Conservation (phyloP, 2,888 invertebrate genomes). For the Lithophane semibrunnea region DNA sequence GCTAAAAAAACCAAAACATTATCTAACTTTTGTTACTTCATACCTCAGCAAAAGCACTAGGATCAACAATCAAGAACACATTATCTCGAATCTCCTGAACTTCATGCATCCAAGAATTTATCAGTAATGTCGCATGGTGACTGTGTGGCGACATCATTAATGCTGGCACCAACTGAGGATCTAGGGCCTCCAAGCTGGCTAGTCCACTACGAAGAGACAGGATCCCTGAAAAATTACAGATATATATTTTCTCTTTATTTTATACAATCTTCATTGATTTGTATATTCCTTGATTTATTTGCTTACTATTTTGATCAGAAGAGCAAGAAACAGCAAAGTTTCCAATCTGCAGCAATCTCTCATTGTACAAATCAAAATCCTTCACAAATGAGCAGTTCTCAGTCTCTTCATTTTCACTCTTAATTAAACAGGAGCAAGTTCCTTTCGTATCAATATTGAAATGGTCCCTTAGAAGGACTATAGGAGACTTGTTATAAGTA, state of each 20-base stretch:
- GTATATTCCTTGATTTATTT: slow-evolving; percentile 11
- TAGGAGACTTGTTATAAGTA: slow-evolving; percentile 76
- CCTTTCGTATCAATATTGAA: slow-evolving; percentile 68
- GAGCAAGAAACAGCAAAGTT: slow-evolving; percentile 92
- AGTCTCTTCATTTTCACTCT: slow-evolving; percentile 70
- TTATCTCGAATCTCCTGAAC: slow-evolving; percentile 89
- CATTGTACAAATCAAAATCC: slow-evolving; percentile 92
- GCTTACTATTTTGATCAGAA: slow-evolving; percentile 85
- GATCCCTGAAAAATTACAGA: slow-evolving; percentile 87
- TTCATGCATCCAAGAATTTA: slow-evolving; percentile 91
- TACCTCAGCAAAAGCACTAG: slow-evolving; percentile 93
- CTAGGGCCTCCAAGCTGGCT: slow-evolving; percentile 92
- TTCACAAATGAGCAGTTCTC: slow-evolving; percentile 90
- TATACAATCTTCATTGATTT: no score
- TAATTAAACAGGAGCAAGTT: slow-evolving; percentile 73
- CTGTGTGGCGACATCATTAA: slow-evolving; percentile 88
- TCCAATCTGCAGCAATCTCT: slow-evolving; percentile 92
- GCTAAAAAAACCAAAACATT: background rate
- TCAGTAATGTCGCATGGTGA: slow-evolving; percentile 88
- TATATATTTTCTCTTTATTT: background rate
- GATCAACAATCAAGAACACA: slow-evolving; percentile 92
- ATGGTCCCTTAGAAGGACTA: slow-evolving; percentile 79
- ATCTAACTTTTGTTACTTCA: slow-evolving; percentile 6
- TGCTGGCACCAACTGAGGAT: slow-evolving; percentile 92
- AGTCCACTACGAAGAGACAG: slow-evolving; percentile 91